These are phyloP conservation scores for Trachymyrmex septentrionalis DNA, from an alignment of 1,140 invertebrate species.

Conservation along the genomic window DNA sequence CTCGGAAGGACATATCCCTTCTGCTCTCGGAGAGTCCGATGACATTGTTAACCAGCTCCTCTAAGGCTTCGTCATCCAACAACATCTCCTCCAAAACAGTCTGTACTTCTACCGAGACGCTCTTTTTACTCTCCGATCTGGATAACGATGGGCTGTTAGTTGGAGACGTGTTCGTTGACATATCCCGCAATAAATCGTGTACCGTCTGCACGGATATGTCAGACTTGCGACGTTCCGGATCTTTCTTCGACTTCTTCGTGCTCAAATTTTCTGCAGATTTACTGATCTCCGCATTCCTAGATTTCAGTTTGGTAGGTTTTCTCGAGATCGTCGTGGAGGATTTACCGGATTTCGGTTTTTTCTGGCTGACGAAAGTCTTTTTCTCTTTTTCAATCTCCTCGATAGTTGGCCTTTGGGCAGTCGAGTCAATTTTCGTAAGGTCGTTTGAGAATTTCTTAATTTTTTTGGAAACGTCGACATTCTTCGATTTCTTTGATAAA, in stretches of 20 bases:
- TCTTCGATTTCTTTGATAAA: neutral
- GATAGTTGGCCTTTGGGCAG: neutral
- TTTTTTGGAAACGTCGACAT: neutral
- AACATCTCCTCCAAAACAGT: conserved; percentile 81
- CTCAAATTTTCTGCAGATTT: conserved; percentile 81
- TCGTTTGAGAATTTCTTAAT: neutral
- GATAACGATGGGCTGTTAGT: conserved; percentile 75
- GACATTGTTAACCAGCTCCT: conserved; percentile 49
- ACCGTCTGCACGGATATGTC: conserved; percentile 82
- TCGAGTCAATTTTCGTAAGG: neutral
- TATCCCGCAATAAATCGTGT: conserved; percentile 73
- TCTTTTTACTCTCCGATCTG: conserved; percentile 78
- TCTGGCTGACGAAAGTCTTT: conserved; percentile 33
- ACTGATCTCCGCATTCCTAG: conserved; percentile 79
- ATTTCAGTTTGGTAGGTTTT: conserved; percentile 80
- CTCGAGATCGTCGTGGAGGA: conserved; percentile 72
- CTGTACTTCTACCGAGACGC: conserved; percentile 83
- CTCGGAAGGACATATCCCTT: conserved; percentile 61
- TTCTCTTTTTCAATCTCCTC: conserved; percentile 11
- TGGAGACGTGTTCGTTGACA: conserved; percentile 84
- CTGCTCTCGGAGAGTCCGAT: conserved; percentile 71
- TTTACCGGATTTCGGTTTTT: conserved; percentile 69
- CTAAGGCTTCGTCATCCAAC: conserved; percentile 13
- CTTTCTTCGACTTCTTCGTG: conserved; percentile 75
- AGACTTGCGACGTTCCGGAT: conserved; percentile 82